phyloP scores from a whole-genome alignment of 2,888 invertebrate genomes.

The Drosophila austrosaltans region DNA sequence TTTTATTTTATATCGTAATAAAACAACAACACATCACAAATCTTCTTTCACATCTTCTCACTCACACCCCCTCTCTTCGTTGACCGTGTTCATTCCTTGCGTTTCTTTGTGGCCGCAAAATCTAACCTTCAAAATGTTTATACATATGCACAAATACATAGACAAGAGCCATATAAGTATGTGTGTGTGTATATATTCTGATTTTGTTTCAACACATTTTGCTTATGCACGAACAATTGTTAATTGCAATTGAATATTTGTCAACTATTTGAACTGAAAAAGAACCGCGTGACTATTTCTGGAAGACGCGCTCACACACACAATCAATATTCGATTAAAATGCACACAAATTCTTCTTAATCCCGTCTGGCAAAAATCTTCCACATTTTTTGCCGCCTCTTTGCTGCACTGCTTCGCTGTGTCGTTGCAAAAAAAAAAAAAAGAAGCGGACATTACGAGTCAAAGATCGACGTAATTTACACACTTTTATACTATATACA shows the following conservation, averaged over 20 bases:
- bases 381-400: constrained; percentile 72
- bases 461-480: constrained; percentile 52
- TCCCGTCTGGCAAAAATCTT: constrained; percentile 48
- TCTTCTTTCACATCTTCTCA: not conserved
- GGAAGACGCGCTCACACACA: constrained; percentile 22
- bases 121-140: constrained; percentile 78
- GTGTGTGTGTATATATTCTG: constrained; percentile 23
- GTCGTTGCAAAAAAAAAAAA: constrained; percentile 66
- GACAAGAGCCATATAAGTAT: not conserved
- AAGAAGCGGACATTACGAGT: constrained; percentile 39
- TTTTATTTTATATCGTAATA: constrained; percentile 59
- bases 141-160: constrained; percentile 23
- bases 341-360: constrained; percentile 39
- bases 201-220: constrained; percentile 56
- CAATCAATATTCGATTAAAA: constrained; percentile 57
- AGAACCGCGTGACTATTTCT: constrained; percentile 54
- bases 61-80: constrained; percentile 13
- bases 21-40: constrained; percentile 44
- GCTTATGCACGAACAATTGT: constrained; percentile 23
- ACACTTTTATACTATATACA: constrained; percentile 72
- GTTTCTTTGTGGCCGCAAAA: constrained; percentile 47
- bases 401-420: constrained; percentile 73
- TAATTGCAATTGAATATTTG: constrained; percentile 11
- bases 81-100: constrained; percentile 37
- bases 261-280: constrained; percentile 18